Conservation (phyloP, 2,797 vertebrate species). For the Gadopsis marmoratus region DNA sequence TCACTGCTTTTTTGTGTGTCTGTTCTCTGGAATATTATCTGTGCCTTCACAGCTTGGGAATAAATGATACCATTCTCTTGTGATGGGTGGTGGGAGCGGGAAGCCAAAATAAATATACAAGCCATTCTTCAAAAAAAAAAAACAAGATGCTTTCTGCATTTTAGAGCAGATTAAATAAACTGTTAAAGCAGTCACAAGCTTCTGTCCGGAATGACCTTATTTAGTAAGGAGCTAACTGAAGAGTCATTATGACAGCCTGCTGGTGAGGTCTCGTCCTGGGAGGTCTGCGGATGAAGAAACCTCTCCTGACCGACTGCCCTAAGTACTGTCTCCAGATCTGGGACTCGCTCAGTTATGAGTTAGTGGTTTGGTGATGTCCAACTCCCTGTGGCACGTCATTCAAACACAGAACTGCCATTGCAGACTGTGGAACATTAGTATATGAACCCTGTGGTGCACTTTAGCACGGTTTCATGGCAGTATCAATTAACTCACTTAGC, state of each 20-base stretch:
- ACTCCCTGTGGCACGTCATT: conserved; percentile 39
- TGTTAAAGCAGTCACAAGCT: conserved; percentile 5
- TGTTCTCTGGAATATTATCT: conserved; percentile 28
- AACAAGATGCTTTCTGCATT: conserved; percentile 20
- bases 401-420: conserved; percentile 47
- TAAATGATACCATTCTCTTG: conserved; percentile 4
- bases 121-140: conserved; percentile 13
- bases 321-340: conserved; percentile 55
- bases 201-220: conserved; percentile 54
- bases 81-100: conserved; percentile 14
- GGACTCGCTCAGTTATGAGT: conserved; percentile 52
- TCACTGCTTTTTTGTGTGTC: not conserved
- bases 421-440: conserved; percentile 43
- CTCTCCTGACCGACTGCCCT: conserved; percentile 46
- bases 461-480: conserved; percentile 38
- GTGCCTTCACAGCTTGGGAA: not conserved
- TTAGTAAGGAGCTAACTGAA: conserved; percentile 65
- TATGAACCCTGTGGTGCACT: conserved; percentile 35
- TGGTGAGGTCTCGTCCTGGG: conserved; percentile 72
- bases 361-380: conserved; percentile 63
- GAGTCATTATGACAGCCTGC: conserved; percentile 63
- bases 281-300: conserved; percentile 66
- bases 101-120: conserved; percentile 19
- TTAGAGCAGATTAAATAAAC: conserved; percentile 32
- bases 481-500: conserved; percentile 45